Evolutionary conservation across 2,797 vertebrate genomes (phyloP).

Genomic region (Micrastur ruficollis): DNA sequence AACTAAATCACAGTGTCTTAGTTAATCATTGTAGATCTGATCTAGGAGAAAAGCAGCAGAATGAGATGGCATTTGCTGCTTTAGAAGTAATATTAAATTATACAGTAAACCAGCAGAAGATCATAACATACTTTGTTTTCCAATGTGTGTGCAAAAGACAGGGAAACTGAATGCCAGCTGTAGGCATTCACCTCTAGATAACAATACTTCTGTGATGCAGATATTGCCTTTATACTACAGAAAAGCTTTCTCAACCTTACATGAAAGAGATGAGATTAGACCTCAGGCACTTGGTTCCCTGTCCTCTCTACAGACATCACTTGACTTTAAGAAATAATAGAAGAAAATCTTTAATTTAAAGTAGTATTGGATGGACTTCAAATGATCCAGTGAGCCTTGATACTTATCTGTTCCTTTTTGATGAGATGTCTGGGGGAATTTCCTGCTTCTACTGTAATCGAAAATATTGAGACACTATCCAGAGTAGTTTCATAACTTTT

Average conservation of each 20-base stretch:
- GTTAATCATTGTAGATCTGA: background rate
- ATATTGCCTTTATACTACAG: background rate
- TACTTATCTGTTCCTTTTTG: conserved; percentile 37
- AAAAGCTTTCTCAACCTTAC: background rate
- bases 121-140: background rate
- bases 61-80: background rate
- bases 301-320: background rate
- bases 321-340: background rate
- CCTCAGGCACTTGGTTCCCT: background rate
- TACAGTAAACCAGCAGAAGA: background rate
- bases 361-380: conserved; percentile 23
- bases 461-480: conserved; percentile 37
- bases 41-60: background rate
- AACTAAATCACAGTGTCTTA: background rate
- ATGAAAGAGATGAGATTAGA: conserved; percentile 6
- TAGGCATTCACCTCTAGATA: background rate
- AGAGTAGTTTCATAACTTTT: background rate
- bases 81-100: background rate
- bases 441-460: background rate
- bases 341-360: conserved; percentile 11
- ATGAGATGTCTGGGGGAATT: background rate
- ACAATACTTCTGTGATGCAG: background rate
- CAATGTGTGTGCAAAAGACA: background rate
- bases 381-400: background rate
- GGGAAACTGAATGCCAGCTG: background rate